Percentiles rank a stretch among this genome's conserved stretches.
These are phyloP conservation scores for Oscheius myriophilus DNA, from an alignment of 2,888 invertebrate species.

Conservation along the genomic window DNA sequence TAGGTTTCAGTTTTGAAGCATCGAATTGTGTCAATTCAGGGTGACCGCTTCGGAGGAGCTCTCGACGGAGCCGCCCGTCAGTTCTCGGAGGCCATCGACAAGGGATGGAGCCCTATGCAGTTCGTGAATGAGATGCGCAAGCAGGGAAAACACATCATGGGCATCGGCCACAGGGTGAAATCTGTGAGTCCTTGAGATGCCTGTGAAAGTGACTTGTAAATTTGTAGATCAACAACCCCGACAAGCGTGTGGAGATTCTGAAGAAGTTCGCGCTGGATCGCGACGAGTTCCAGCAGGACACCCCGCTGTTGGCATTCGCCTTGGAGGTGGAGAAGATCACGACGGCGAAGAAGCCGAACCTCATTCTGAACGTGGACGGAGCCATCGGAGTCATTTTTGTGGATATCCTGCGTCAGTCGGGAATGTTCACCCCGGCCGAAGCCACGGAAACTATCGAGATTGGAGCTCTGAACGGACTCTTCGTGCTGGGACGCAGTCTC, in stretches of 20 bases:
- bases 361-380: constrained; percentile 98
- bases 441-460: constrained; percentile 96
- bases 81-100: constrained; percentile 95
- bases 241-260: constrained; percentile 94
- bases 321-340: constrained; percentile 98
- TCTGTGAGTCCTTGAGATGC: constrained; percentile 74
- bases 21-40: constrained; percentile 30
- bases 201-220: background rate
- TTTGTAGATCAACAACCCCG: constrained; percentile 89
- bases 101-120: constrained; percentile 82
- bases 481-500: constrained; percentile 96
- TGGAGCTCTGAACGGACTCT: constrained; percentile 96
- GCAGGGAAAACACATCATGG: constrained; percentile 97
- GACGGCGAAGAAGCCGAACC: constrained; percentile 98
- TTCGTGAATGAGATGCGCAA: constrained; percentile 97
- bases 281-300: constrained; percentile 81
- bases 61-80: constrained; percentile 96
- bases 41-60: constrained; percentile 95
- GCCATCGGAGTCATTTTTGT: constrained; percentile 97
- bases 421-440: constrained; percentile 80
- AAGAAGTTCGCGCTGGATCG: constrained; percentile 90
- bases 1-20: too few species aligned
- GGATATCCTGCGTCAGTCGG: constrained; percentile 86
- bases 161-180: constrained; percentile 90
- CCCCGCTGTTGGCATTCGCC: constrained; percentile 93